Evolutionary conservation across 2,888 invertebrate genomes (phyloP).

Genomic region (Julus scanicus): DNA sequence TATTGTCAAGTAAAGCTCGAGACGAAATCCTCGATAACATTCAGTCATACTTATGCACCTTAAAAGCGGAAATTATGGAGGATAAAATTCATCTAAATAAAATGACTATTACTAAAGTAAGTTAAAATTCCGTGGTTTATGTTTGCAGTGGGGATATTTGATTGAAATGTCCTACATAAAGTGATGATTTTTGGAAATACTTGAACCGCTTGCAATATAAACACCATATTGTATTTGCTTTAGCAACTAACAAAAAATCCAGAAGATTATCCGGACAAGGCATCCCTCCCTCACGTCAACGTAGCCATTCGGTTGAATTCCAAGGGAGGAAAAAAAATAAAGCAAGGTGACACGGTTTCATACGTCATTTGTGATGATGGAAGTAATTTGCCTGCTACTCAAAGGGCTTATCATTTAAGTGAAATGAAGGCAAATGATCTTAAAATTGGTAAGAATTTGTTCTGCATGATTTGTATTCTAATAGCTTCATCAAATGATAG

Average conservation of each 20-base stretch:
- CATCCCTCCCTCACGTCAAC: slow-evolving; percentile 86
- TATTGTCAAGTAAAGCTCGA: slow-evolving; percentile 80
- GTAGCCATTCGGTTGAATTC: slow-evolving; percentile 90
- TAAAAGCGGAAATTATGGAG: slow-evolving; percentile 79
- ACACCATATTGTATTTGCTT: slow-evolving; percentile 10
- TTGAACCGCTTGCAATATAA: no score
- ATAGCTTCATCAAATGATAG: background rate
- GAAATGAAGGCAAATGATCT: slow-evolving; percentile 77
- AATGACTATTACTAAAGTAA: slow-evolving; percentile 84
- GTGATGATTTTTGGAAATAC: no score
- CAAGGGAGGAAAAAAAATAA: slow-evolving; percentile 81
- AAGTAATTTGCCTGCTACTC: slow-evolving; percentile 80
- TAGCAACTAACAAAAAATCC: slow-evolving; percentile 92
- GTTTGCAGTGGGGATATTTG: background rate
- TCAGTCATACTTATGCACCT: slow-evolving; percentile 79
- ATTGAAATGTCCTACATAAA: background rate
- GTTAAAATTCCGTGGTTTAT: background rate
- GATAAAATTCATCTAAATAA: slow-evolving; percentile 77
- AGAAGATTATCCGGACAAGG: slow-evolving; percentile 87
- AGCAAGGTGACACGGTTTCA: slow-evolving; percentile 93
- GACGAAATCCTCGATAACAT: slow-evolving; percentile 90
- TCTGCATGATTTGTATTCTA: background rate
- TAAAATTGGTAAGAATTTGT: slow-evolving; percentile 65
- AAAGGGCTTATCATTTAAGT: slow-evolving; percentile 93
- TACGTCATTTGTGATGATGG: slow-evolving; percentile 96